Conservation (phyloP, 2,113 vertebrate species). For the Tragelaphus buxtoni region DNA sequence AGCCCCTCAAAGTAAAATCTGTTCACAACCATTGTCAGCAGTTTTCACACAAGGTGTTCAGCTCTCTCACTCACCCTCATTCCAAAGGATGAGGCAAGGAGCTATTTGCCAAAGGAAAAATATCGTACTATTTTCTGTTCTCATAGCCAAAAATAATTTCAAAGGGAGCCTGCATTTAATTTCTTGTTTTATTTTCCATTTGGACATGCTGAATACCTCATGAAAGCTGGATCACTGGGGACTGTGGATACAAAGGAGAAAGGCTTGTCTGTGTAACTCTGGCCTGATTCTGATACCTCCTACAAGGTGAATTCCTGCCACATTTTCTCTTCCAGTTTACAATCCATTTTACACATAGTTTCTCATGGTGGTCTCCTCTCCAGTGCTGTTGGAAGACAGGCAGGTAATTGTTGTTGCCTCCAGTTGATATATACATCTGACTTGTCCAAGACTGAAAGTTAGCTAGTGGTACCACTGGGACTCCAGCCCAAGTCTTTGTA, state of each 20-base stretch:
- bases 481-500: background rate
- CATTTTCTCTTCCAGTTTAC: background rate
- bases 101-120: constrained; percentile 17
- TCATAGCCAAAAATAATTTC: constrained; percentile 22
- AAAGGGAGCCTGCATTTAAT: background rate
- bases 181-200: constrained; percentile 47
- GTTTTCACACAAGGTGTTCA: background rate
- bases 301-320: background rate
- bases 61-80: background rate
- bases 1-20: background rate
- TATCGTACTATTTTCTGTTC: constrained; percentile 28
- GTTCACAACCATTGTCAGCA: background rate
- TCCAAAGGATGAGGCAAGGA: background rate
- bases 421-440: too few species aligned
- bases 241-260: background rate
- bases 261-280: background rate
- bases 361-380: background rate
- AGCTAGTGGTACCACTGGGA: too few species aligned
- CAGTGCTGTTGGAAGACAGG: background rate
- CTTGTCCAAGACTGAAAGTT: background rate
- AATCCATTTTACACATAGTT: background rate
- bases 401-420: background rate
- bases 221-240: background rate
- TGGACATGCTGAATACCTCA: background rate
- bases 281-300: too few species aligned